Base-by-base conservation (phyloP, 2,888 invertebrate genomes). In the Rhopalosiphum nymphaeae region DNA sequence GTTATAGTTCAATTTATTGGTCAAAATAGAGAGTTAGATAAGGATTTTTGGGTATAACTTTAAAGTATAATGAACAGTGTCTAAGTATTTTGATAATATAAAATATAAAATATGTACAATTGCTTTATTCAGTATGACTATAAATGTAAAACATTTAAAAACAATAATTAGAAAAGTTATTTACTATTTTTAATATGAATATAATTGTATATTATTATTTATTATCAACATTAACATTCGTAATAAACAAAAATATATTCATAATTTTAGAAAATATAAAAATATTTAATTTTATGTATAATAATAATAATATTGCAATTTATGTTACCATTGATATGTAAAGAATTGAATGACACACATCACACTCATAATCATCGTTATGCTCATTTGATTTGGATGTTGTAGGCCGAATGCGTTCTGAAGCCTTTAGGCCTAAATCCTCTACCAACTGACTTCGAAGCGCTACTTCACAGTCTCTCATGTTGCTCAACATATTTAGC, bases 291-390 rank as follows among this genome's bases (percentile, higher is more conserved):
- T 36, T 16, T 16, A n/a, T 36, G n/a, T 67, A 67, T 67, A 29
- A n/a, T 67, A 13, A 61, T 13, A 67, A 67, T 67, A 67, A 67
- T 57, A 42, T 89, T 84, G 16, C 29, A n/a, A 46, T 86, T 49
- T 90, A 89, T 95, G 96, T 96, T 96, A 98, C 98, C 97, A 98
- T 97, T 3, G 98, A 98, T 95, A 98, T 96, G 96, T 97, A 98
- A 67, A 99, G 97, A 96, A 98, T 98, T 94, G 97, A 97, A 95
- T 98, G 97, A 95, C 98, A 98, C 92, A 97, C 96, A 95, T 98
- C 98, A 96, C 99, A 99, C 96, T 98, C 98, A 95, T 97, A 97
- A 44, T 97, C 97, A 91, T 97, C 97, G 53, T 97, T 97, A 94
- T 97, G 96, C 93, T 96, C 96, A 2, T 96, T 96, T 94, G 96